A percentile compares a stretch with the other conserved stretches of the same genome.
These are phyloP conservation scores for Babyrousa celebensis DNA, from an alignment of 2,797 vertebrate genomes.

Conservation along the genomic window DNA sequence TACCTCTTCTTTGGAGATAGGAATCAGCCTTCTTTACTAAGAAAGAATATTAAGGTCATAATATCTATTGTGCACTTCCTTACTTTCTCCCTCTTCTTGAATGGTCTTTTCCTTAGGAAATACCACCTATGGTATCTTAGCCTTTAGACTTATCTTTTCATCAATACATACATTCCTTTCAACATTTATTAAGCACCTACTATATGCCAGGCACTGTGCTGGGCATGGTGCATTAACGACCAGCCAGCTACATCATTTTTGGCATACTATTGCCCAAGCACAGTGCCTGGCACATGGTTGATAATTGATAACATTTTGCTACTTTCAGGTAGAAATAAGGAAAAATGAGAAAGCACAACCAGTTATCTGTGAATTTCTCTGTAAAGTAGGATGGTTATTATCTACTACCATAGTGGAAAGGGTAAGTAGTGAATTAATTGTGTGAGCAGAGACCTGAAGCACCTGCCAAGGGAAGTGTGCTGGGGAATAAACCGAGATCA, in stretches of 20 bases:
- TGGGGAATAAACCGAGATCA: constrained; percentile 74
- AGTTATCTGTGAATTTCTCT: constrained; percentile 67
- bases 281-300: not conserved
- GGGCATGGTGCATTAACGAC: not conserved
- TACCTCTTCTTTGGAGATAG: not conserved
- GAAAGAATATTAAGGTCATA: constrained; percentile 26
- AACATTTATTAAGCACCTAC: constrained; percentile 41
- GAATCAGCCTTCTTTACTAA: constrained; percentile 2
- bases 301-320: constrained; percentile 46
- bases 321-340: constrained; percentile 45
- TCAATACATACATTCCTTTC: constrained; percentile 15
- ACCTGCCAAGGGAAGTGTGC: constrained; percentile 72
- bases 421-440: constrained; percentile 74
- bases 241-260: not conserved
- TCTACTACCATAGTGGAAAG: constrained; percentile 76
- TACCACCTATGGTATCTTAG: not conserved
- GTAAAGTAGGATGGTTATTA: constrained; percentile 71
- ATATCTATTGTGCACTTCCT: not conserved
- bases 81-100: constrained; percentile 23
- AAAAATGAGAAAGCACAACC: constrained; percentile 53
- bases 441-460: constrained; percentile 76
- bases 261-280: not conserved
- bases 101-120: not conserved
- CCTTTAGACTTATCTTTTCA: constrained; percentile 41
- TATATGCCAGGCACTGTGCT: not conserved